Base-by-base conservation (phyloP, 2,113 vertebrate genomes). In the Sclerurus mexicanus region DNA sequence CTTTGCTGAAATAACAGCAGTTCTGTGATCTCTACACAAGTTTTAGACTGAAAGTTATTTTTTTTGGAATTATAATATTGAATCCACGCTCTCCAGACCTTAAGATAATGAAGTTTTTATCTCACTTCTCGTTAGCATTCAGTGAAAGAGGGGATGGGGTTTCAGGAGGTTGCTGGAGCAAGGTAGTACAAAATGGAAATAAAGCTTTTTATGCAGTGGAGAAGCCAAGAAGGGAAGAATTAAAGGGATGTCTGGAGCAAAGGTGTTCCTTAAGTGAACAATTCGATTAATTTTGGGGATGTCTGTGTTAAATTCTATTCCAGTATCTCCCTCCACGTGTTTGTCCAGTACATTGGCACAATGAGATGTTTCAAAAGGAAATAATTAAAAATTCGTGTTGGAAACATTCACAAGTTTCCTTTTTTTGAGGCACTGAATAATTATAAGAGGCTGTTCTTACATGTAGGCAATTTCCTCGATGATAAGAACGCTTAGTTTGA, bases 401-500 rank as follows among this genome's bases (percentile, higher is more conserved):
- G 47, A 89, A 84, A 42, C 89, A 97, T 42, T 94, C 64, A 86
- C 46, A 85, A 33, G 42, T 33, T 22, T 74, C 55, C 47, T 82
- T 90, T 95, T n/a, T 86, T 50, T 59, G 75, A 88, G 83, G 21
- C 46, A n/a, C 17, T 72, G 74, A 86, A 67, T 96, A 91, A 86
- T 82, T 91, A 28, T 68, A 15, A 66, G 55, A 84, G 89, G 63
- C 35, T 62, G 6, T 67, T 87, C 60, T 89, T 95, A 62, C 1
- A 24, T 63, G 33, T 60, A 22, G 40, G 71, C 94, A 90, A 47
- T 93, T 94, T 96, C 88, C 67, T 90, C 78, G 82, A 37, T 78
- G 80, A 74, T 96, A 71, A 96, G 90, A 97, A 83, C 30, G 93
- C 44, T 96, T 97, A 81, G 79, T 96, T 95, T 94, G 86, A 95